Evolutionary conservation across 2,113 vertebrate genomes (phyloP).

Genomic region (Misgurnus mizolepis): DNA sequence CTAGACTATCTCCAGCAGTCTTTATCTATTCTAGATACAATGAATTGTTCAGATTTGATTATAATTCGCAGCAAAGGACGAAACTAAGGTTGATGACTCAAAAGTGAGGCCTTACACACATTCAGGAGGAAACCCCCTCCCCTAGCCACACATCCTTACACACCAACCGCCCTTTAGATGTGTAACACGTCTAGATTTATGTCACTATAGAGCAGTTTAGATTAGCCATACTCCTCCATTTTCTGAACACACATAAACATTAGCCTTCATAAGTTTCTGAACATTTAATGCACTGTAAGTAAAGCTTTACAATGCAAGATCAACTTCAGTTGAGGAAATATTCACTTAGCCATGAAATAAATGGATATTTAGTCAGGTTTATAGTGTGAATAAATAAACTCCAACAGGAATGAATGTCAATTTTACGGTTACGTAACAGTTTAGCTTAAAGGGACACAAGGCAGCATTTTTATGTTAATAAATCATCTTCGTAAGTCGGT

Average conservation of each 20-base stretch:
- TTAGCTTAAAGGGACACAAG: too few relatives aligned
- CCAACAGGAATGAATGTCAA: not conserved
- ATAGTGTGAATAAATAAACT: not conserved
- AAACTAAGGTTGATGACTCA: constrained; percentile 2
- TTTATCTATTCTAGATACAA: constrained; percentile 15
- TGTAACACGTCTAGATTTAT: constrained; percentile 20
- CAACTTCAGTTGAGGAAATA: constrained; percentile 4
- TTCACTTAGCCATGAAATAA: not conserved
- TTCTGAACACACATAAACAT: not conserved
- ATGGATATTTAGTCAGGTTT: too few relatives aligned
- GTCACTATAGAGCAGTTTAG: not conserved
- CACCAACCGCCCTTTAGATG: not conserved
- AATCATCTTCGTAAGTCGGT: too few relatives aligned
- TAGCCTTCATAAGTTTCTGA: too few relatives aligned
- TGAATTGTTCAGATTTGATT: constrained; percentile 18
- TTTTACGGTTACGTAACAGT: too few relatives aligned
- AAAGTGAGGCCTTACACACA: not conserved
- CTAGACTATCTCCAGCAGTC: constrained; percentile 10
- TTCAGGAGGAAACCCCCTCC: not conserved
- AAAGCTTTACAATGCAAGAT: too few relatives aligned
- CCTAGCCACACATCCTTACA: constrained; percentile 9
- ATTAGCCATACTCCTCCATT: not conserved
- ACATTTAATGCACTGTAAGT: too few relatives aligned
- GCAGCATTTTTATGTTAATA: too few relatives aligned
- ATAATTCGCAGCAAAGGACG: constrained; percentile 22